Base-by-base conservation (phyloP, 1,140 invertebrate species). In the Cepaea nemoralis region DNA sequence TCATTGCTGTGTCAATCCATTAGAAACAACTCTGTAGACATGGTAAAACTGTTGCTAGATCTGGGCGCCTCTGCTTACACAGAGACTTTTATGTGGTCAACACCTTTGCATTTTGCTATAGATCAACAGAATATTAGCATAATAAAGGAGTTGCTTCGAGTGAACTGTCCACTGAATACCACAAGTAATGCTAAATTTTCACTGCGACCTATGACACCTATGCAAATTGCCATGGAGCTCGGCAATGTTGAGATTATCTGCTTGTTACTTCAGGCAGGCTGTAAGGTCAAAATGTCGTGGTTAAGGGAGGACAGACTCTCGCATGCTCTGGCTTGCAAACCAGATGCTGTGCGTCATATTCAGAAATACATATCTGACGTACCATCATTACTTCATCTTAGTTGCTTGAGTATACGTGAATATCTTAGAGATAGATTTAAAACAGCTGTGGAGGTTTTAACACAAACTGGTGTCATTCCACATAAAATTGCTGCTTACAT, bases 121-220 rank as follows among this genome's bases (percentile, higher is more conserved):
- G 78, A 80, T 33, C 40, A 50, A 55, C 67, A 73, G 27, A 80
- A 80, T 59, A 73, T 71, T 14, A 31, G 35, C 31, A 80, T 80
- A 24, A 80, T 80, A 35, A 80, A 27, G 39, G 78, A 70, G 33
- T 69, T 80, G 3, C 45, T 80, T 1, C 40, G 78, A 37, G 67
- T 33, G 2, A 80, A 80, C 69, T 80, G 78, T 37, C n/a, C 78
- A 24, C 27, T 80, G 22, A 80, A 80, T 37, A 71, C 69, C 33
- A 73, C 78, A 33, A 80, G 78, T n/a, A 80, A 80, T 80, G 78
- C 78, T 27, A 71, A 80, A 39, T 80, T 55, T 73, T 48, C 78
- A 16, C 31, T 80, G 16, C 67, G 67, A 71, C 78, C 78, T 55
- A 33, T 80, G 69, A 80, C 78, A 5, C 78, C 78, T 39, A 2